Conservation (phyloP, 1,140 invertebrate genomes). For the Cataglyphis hispanica region DNA sequence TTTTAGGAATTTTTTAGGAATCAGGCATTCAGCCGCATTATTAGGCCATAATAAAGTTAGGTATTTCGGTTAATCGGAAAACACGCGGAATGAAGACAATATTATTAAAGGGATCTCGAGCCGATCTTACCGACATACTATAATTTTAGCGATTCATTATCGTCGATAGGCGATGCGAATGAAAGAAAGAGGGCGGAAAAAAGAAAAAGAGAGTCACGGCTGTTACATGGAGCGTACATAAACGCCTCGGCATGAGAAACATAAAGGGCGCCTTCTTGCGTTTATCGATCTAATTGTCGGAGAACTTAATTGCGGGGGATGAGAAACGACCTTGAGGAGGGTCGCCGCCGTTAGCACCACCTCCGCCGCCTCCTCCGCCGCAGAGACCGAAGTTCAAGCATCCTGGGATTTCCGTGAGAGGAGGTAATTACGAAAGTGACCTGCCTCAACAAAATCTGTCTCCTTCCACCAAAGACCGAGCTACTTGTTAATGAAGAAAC, state of each 20-base stretch:
- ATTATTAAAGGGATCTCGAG: slow-evolving; percentile 55
- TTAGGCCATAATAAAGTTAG: background rate
- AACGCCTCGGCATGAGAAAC: slow-evolving; percentile 39
- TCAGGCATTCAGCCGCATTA: background rate
- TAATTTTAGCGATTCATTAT: slow-evolving; percentile 60
- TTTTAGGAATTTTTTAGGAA: no score
- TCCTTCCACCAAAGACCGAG: slow-evolving; percentile 68
- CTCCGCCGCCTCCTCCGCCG: slow-evolving; percentile 28
- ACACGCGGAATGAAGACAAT: background rate
- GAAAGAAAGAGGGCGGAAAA: slow-evolving; percentile 29
- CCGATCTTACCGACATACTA: slow-evolving; percentile 44
- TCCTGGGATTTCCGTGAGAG: slow-evolving; percentile 79
- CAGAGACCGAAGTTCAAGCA: slow-evolving; percentile 72
- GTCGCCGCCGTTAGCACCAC: slow-evolving; percentile 38
- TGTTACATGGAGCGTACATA: slow-evolving; percentile 58
- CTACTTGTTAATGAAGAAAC: slow-evolving; percentile 77
- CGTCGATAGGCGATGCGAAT: slow-evolving; percentile 16
- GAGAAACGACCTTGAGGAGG: slow-evolving; percentile 78
- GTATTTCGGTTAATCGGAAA: slow-evolving; percentile 35
- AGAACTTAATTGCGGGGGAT: slow-evolving; percentile 79
- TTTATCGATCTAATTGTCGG: slow-evolving; percentile 82
- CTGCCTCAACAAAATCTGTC: slow-evolving; percentile 79
- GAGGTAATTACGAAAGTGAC: slow-evolving; percentile 82
- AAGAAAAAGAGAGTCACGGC: slow-evolving; percentile 25
- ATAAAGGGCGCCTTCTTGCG: slow-evolving; percentile 61